Evolutionary conservation across 2,888 invertebrate species (phyloP), one percentile per base, ranked within the genome.

Genomic region (Tenthredo amoena): DNA sequence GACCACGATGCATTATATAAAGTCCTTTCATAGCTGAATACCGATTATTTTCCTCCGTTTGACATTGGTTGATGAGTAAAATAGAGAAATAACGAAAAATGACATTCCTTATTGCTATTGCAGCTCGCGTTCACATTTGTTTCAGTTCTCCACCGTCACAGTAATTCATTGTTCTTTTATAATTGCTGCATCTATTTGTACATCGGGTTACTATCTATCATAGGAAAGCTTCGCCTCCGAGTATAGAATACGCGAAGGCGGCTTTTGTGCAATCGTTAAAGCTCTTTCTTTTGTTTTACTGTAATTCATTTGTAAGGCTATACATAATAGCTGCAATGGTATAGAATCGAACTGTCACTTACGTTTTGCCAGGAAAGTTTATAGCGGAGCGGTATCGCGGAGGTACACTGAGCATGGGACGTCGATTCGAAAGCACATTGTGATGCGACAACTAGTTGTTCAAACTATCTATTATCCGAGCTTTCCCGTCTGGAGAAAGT

Each of bases 41-140:
- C n/a, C 62, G 50, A 81, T 81, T 81, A 81, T 62, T 62, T 81
- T 81, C 79, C 62, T 40, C 40, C 12, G 21, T 81, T 37, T 34
- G 31, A 55, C 55, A 40, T 7, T 15, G 62, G 31, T 31, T 55
- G 55, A 18, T 12, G 37, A 21, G 47, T 6, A 43, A 6, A n/a
- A n/a, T 31, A 77, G 18, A 6, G 18, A 9, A 77, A 34, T 2
- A 0, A 10, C 18, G 18, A 34, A 18, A 18, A 68, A 34, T 18
- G 6, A 31, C 34, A 31, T 72, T 72, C 5, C 37, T n/a, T 9
- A 34, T 68, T 0, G 18, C 34, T 18, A 26, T 15, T 68, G 12
- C 4, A 68, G 68, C 68, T 31, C 34, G 15, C 26, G 26, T 26
- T 26, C 3, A 31, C 55, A 55, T 55, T 55, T 55, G n/a, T 55